These are phyloP conservation scores for Psylliodes chrysocephalus DNA, from an alignment of 2,888 invertebrate species.

Conservation along the genomic window DNA sequence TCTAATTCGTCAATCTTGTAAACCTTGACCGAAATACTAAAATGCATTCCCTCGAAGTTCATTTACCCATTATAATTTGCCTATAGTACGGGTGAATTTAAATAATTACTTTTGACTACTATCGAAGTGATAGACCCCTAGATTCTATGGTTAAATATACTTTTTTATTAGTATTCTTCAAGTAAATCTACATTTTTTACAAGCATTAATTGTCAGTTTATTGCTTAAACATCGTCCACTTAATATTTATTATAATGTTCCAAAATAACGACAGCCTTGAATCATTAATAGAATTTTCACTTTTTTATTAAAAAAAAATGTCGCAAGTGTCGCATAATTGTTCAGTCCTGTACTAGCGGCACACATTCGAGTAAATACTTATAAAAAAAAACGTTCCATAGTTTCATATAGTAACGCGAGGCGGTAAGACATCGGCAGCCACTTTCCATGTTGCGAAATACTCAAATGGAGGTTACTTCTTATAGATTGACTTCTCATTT, in stretches of 20 bases:
- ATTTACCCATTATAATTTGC: constrained; percentile 5
- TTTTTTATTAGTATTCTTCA: too few relatives aligned
- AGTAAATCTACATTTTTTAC: too few relatives aligned
- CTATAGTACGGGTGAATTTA: too few relatives aligned
- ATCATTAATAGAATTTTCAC: constrained; percentile 6
- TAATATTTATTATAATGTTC: constrained; percentile 1
- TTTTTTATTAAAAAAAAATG: constrained; percentile 11
- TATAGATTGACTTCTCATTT: not conserved
- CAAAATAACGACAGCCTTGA: not conserved
- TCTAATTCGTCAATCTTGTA: not conserved
- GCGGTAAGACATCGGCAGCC: too few relatives aligned
- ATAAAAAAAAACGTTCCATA: too few relatives aligned
- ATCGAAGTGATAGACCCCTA: too few relatives aligned
- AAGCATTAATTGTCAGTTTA: too few relatives aligned
- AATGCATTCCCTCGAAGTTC: constrained; percentile 13
- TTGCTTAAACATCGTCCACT: not conserved
- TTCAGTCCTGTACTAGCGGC: too few relatives aligned
- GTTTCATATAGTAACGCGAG: not conserved
- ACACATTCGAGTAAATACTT: not conserved
- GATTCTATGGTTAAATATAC: too few relatives aligned
- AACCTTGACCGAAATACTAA: constrained; percentile 8
- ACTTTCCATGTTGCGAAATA: constrained; percentile 11
- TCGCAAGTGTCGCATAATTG: not conserved
- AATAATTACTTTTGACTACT: too few relatives aligned
- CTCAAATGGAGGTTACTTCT: constrained; percentile 1